These are phyloP conservation scores for Halcyon senegalensis DNA, from an alignment of 2,113 vertebrate genomes.

Conservation along the genomic window DNA sequence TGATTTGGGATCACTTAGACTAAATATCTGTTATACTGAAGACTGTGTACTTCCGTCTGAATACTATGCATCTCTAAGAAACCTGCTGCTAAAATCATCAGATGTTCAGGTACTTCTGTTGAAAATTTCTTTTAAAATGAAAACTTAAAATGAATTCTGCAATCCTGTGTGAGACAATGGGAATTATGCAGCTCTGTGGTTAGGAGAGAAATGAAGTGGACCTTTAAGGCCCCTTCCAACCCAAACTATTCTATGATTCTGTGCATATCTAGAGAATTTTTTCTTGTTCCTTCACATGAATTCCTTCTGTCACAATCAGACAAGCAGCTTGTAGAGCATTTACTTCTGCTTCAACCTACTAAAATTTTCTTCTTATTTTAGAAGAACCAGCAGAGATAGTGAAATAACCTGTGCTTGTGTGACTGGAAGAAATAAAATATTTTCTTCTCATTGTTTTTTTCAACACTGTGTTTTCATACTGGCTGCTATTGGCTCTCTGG, in stretches of 20 bases:
- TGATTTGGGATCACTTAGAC: conserved; percentile 90
- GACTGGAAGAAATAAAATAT: neutral
- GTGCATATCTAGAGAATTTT: neutral
- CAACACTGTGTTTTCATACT: neutral
- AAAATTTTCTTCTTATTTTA: neutral
- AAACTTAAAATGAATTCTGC: neutral
- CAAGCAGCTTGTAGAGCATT: neutral
- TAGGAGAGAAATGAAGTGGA: neutral
- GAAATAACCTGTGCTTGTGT: neutral
- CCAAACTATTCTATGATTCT: neutral
- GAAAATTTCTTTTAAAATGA: neutral
- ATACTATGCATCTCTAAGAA: conserved; percentile 87
- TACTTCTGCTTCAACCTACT: neutral
- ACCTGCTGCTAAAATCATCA: conserved; percentile 93
- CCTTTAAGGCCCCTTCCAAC: neutral
- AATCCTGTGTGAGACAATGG: neutral
- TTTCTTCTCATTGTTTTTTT: neutral
- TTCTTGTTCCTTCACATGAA: neutral
- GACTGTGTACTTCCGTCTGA: conserved; percentile 94
- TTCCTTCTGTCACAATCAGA: neutral
- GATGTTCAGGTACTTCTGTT: conserved; percentile 86
- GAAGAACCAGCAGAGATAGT: neutral
- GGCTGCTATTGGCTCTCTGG: neutral
- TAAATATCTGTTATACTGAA: conserved; percentile 95
- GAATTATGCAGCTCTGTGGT: neutral